Conservation (phyloP, 1,140 invertebrate genomes). For the Diploscapter pachys region DNA sequence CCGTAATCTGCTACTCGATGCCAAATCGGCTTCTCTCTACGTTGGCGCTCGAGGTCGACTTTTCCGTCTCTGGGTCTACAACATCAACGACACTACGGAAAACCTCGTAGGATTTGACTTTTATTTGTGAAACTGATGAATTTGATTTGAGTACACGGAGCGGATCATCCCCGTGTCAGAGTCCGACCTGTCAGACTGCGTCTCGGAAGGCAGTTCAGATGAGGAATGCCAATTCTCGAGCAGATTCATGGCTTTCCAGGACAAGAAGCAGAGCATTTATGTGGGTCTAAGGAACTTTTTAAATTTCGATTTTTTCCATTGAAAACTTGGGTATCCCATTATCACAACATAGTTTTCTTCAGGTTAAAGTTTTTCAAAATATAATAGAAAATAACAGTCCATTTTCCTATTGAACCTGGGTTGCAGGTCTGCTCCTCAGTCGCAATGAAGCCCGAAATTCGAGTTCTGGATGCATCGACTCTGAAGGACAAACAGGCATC, state of each 20-base stretch:
- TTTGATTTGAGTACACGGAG: conserved; percentile 11
- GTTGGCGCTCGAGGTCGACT: conserved; percentile 50
- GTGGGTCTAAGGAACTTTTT: not conserved
- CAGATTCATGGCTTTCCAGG: conserved; percentile 20
- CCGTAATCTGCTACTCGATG: conserved; percentile 42
- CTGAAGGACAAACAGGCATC: conserved; percentile 31
- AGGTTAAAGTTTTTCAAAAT: too few relatives aligned
- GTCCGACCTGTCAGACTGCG: conserved; percentile 23
- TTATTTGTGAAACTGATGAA: too few relatives aligned
- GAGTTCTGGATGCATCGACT: conserved; percentile 22
- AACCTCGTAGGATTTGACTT: conserved; percentile 40
- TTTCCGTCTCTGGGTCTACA: conserved; percentile 56
- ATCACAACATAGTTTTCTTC: too few relatives aligned
- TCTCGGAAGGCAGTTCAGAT: conserved; percentile 15
- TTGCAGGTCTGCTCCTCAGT: conserved; percentile 23
- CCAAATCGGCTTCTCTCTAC: conserved; percentile 51
- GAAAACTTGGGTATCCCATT: not conserved
- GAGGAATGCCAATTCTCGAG: conserved; percentile 16
- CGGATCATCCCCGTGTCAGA: conserved; percentile 19
- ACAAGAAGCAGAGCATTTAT: conserved; percentile 21
- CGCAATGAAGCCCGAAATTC: conserved; percentile 30
- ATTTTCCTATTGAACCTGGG: not conserved
- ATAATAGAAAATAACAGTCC: not conserved
- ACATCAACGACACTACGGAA: conserved; percentile 54
- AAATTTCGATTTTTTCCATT: not conserved